phyloP scores from a whole-genome alignment of 2,113 vertebrate genomes.

The Pagrus major region DNA sequence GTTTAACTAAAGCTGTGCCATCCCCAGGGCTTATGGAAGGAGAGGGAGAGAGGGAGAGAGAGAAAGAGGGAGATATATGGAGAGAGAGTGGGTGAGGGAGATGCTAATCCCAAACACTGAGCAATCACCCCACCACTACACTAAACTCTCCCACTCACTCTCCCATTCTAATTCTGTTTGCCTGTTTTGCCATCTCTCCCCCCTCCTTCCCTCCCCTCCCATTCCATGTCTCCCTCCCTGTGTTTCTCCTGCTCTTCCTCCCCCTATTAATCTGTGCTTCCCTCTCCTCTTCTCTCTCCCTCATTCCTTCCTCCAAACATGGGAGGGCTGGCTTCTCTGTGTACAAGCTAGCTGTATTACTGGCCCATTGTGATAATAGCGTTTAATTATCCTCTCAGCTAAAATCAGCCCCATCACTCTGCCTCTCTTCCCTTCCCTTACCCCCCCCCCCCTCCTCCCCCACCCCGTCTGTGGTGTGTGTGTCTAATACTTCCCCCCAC shows the following conservation, averaged over 20 bases:
- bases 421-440: slow-evolving; percentile 55
- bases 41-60: slow-evolving; percentile 59
- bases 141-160: slow-evolving; percentile 77
- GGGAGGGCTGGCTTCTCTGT: slow-evolving; percentile 73
- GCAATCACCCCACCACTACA: slow-evolving; percentile 74
- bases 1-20: slow-evolving; percentile 85
- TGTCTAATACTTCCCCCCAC: slow-evolving; percentile 64
- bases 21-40: slow-evolving; percentile 82
- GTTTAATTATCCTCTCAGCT: slow-evolving; percentile 82
- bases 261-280: slow-evolving; percentile 75
- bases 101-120: slow-evolving; percentile 83
- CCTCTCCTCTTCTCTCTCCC: slow-evolving; percentile 35
- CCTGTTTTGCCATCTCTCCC: slow-evolving; percentile 68
- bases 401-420: slow-evolving; percentile 83
- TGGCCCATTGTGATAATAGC: slow-evolving; percentile 82
- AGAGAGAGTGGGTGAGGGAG: slow-evolving; percentile 55
- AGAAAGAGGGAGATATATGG: slow-evolving; percentile 23
- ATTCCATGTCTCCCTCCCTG: slow-evolving; percentile 59
- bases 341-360: slow-evolving; percentile 77
- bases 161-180: slow-evolving; percentile 79
- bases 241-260: slow-evolving; percentile 66
- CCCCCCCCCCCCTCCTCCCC: slow-evolving; percentile 13
- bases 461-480: slow-evolving; percentile 66
- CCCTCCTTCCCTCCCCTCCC: slow-evolving; percentile 28
- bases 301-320: slow-evolving; percentile 71